phyloP scores from a whole-genome alignment of 2,113 vertebrate genomes.

The Notarius quadriscutis region DNA sequence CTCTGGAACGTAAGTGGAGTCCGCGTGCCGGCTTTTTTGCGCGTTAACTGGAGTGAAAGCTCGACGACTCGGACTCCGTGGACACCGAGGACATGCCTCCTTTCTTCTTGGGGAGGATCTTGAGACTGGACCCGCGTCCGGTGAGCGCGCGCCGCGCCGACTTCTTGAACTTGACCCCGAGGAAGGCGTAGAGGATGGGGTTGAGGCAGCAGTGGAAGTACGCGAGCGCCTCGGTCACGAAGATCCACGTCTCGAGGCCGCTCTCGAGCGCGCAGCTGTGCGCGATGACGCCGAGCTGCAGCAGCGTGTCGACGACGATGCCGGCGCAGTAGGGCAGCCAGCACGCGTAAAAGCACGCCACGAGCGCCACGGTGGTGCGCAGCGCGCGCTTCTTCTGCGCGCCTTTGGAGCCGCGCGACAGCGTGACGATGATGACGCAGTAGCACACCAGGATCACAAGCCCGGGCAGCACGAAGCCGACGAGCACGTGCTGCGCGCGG shows the following conservation, averaged over 20 bases:
- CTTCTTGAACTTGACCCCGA: conserved; percentile 95
- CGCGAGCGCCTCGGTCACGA: conserved; percentile 88
- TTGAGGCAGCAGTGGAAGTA: conserved; percentile 98
- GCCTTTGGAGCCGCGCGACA: conserved; percentile 89
- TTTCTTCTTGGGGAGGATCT: conserved; percentile 89
- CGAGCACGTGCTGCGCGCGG: conserved; percentile 89
- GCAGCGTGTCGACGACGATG: conserved; percentile 87
- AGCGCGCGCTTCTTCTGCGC: conserved; percentile 93
- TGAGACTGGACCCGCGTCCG: conserved; percentile 91
- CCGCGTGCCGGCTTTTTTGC: not conserved
- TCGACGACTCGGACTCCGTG: conserved; percentile 95
- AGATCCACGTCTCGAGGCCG: conserved; percentile 83
- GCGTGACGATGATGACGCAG: conserved; percentile 90
- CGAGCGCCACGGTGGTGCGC: conserved; percentile 91
- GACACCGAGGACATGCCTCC: conserved; percentile 89
- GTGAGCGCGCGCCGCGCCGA: conserved; percentile 91
- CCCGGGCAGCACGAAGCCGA: conserved; percentile 90
- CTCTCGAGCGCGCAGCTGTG: conserved; percentile 81
- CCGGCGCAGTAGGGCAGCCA: conserved; percentile 92
- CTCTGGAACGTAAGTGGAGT: not conserved
- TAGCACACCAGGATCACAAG: conserved; percentile 93
- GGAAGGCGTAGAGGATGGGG: conserved; percentile 95
- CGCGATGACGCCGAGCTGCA: conserved; percentile 81
- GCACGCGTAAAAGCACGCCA: conserved; percentile 93
- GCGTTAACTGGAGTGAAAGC: conserved; percentile 95